Evolutionary conservation across 2,113 vertebrate genomes (phyloP).

Genomic region (Lota lota): DNA sequence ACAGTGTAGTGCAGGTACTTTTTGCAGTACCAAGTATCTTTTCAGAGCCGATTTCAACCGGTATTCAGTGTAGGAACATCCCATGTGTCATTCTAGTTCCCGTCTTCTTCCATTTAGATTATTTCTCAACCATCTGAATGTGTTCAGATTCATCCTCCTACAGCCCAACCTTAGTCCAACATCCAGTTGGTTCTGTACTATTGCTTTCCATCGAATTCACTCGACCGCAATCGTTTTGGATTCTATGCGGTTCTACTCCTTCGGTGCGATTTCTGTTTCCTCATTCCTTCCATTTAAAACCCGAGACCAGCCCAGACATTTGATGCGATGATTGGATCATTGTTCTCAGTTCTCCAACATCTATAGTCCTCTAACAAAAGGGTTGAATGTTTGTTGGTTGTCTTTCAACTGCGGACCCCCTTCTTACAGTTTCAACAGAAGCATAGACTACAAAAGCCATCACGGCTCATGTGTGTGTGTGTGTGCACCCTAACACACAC

Average conservation of each 20-base stretch:
- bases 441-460: too few species aligned
- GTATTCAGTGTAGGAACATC: neutral
- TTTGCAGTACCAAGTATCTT: slow-evolving; percentile 30
- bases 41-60: neutral
- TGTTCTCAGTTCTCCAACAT: slow-evolving; percentile 2
- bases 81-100: neutral
- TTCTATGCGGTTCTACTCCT: slow-evolving; percentile 1
- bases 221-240: neutral
- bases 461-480: too few species aligned
- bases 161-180: neutral
- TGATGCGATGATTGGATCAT: slow-evolving; percentile 10
- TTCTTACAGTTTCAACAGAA: neutral
- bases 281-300: slow-evolving; percentile 1
- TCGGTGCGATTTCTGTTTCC: slow-evolving; percentile 19
- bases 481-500: too few species aligned
- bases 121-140: neutral
- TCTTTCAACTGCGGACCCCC: neutral
- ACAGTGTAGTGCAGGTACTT: slow-evolving; percentile 52
- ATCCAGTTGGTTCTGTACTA: neutral
- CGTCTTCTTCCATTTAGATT: neutral
- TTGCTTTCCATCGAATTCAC: slow-evolving; percentile 9
- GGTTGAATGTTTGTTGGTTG: neutral
- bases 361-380: too few species aligned
- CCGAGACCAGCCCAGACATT: slow-evolving; percentile 65
- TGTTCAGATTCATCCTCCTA: neutral